Base-by-base conservation (phyloP, 1,140 invertebrate species). In the Drosophila murphyi region DNA sequence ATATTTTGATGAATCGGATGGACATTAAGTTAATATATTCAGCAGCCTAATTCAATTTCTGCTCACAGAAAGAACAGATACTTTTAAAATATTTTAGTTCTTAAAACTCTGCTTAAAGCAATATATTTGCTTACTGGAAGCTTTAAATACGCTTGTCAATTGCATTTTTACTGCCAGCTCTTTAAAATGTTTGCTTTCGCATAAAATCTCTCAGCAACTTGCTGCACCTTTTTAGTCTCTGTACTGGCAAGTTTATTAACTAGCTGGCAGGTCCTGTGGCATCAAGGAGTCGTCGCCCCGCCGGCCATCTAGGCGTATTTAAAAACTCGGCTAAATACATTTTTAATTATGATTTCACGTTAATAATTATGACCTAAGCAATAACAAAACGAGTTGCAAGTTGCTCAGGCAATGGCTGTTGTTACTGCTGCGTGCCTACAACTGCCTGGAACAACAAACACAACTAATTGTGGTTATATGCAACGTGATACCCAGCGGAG, bases 291-390 rank as follows among this genome's bases (percentile, higher is more conserved):
- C 37, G 54, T 35, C 35, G 64, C 41, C 28, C 54, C 41, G 41
- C 39, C 54, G 57, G 52, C 45, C 69, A 65, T 54, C 68, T 56
- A 71, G 82, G 47, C 68, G 80, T 83, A 83, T 80, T 90, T 87
- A 60, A 76, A 67, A 78, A 67, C 74, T 71, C 63, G 65, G 67
- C 87, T 90, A 90, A 90, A 90, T 90, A 90, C 80, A 90, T 74
- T 90, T 90, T 90, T 90, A 90, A 90, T 90, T 90, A 91, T 91
- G 88, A 90, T 90, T 90, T 83, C 71, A 72, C 77, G 69, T 80
- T 72, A 69, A 78, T 89, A 89, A 89, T 89, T 89, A 85, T 89
- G 85, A 89, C 74, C 77, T 81, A 89, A 89, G 80, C 77, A 64
- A 65, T 68, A 71, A 70, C 80, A 79, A 77, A 80, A 80, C 83